Evolutionary conservation across 2,113 vertebrate genomes (phyloP).

Genomic region (Furnarius figulus): DNA sequence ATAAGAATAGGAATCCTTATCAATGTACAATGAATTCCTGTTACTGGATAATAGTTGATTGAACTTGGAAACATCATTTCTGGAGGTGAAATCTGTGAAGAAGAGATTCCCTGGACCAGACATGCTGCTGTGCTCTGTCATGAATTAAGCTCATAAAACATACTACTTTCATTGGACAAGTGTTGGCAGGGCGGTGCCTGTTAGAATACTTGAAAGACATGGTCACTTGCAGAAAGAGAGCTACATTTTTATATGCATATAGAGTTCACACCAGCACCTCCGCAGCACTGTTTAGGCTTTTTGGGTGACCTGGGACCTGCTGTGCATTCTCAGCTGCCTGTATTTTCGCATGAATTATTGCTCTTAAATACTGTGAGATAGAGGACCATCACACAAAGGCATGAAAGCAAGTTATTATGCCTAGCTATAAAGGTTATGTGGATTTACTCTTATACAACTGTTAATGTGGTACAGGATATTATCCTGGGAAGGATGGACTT

Average conservation of each 20-base stretch:
- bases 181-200: neutral
- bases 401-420: neutral
- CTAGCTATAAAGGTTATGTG: neutral
- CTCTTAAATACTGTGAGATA: neutral
- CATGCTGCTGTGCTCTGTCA: neutral
- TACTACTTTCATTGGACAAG: neutral
- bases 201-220: neutral
- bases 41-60: neutral
- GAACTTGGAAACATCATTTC: neutral
- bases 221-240: neutral
- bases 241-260: neutral
- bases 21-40: neutral
- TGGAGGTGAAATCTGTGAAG: neutral
- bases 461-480: neutral
- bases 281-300: neutral
- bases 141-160: neutral
- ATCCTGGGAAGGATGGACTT: neutral
- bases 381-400: neutral
- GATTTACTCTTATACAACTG: neutral
- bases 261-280: neutral
- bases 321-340: neutral
- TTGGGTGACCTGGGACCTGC: neutral
- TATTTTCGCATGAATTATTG: neutral
- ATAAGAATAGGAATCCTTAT: neutral
- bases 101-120: neutral